Base-by-base conservation (phyloP, 2,888 invertebrate genomes). In the Idaea aversata region DNA sequence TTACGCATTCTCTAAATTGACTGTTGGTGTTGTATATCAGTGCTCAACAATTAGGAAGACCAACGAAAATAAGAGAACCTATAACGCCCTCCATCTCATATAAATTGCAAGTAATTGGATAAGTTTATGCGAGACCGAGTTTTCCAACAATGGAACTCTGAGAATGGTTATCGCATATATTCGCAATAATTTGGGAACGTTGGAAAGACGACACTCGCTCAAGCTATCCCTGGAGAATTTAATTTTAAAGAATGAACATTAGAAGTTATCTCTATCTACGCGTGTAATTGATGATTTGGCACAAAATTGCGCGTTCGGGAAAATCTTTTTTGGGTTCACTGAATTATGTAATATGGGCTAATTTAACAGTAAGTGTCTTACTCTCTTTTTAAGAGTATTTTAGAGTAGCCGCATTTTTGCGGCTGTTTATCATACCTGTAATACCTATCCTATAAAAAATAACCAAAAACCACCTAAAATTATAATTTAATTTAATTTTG, bases 41-140 rank as follows among this genome's bases (percentile, higher is more conserved):
- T 61, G 66, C 63, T 61, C 62, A 63, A 65, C 65, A 70, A 67
- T 68, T 68, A 69, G 61, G 65, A 65, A 64, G 65, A 66, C 62
- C 60, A 63, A 69, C 66, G 65, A 69, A 67, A 73, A 70, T 68
- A 68, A 47, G 66, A 70, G 68, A 70, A 70, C 65, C 58, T 59
- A 59, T 15, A 16, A 16, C 38, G 16, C 61, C 71, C 70, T 66
- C 63, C 68, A 64, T 68, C 75, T 75, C 73, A 72, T 78, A 79
- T 85, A 85, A 84, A 84, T 84, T 78, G 77, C 75, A 72, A 77
- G 77, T 86, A 85, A 85, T 84, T 84, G 82, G 79, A 80, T 81
- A 88, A 86, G 79, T 86, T 85, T 83, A 83, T 82, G 77, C 76
- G 78, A 75, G 75, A 74, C 75, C 72, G 66, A 67, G 62, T 65